Conservation (phyloP, 2,797 vertebrate genomes). For the Cossypha niveicapilla region DNA sequence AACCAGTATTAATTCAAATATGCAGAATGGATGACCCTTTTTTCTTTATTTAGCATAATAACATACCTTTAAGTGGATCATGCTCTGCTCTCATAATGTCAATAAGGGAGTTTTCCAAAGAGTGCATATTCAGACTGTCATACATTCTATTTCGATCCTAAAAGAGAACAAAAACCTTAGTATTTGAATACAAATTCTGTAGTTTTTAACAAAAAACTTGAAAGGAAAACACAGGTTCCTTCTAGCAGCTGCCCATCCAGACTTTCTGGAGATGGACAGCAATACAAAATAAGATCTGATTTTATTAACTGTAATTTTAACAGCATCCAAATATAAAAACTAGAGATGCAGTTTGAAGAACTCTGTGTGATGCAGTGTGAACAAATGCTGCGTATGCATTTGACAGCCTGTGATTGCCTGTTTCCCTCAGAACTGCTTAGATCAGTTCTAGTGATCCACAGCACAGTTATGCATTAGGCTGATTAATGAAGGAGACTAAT, state of each 20-base stretch:
- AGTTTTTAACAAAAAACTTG: constrained; percentile 18
- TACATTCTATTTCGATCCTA: constrained; percentile 97
- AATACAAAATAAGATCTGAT: not conserved
- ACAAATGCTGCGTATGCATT: not conserved
- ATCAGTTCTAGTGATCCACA: not conserved
- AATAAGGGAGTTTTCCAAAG: constrained; percentile 97
- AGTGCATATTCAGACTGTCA: constrained; percentile 99
- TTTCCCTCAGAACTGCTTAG: not conserved
- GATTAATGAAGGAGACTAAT: not conserved
- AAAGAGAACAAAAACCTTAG: constrained; percentile 70
- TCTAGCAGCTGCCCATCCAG: not conserved
- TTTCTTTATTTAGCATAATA: constrained; percentile 38
- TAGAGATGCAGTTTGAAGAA: not conserved
- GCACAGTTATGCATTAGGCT: not conserved
- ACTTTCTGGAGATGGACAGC: not conserved
- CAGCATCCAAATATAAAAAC: not conserved
- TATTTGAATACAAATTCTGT: constrained; percentile 4
- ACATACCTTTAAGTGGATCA: constrained; percentile 95
- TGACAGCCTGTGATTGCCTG: not conserved
- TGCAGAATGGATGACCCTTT: constrained; percentile 39
- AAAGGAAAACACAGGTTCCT: not conserved
- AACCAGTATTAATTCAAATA: constrained; percentile 19
- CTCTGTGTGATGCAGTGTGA: not conserved
- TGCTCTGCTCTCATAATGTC: constrained; percentile 99
- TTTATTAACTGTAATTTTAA: not conserved